These are phyloP conservation scores for Drosophila nigrodunni DNA, from an alignment of 1,140 invertebrate species.

Conservation along the genomic window DNA sequence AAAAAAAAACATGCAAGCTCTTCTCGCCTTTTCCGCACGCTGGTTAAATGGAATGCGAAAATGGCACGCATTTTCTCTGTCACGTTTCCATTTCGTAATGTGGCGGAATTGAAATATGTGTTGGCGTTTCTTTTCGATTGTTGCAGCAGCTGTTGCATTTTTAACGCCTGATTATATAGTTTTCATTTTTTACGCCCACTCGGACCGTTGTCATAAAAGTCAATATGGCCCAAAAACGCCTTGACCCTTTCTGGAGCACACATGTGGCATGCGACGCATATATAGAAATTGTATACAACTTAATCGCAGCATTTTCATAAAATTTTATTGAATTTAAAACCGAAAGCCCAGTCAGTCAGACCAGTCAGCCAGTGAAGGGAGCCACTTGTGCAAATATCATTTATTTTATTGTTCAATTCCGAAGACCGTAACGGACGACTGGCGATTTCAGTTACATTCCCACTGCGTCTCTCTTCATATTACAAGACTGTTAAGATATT, in stretches of 20 bases:
- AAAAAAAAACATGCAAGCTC: slow-evolving; percentile 37
- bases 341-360: slow-evolving; percentile 53
- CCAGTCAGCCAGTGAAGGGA: background rate
- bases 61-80: slow-evolving; percentile 26
- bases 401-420: slow-evolving; percentile 84
- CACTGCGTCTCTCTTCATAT: slow-evolving; percentile 45
- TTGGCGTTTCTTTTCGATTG: slow-evolving; percentile 56
- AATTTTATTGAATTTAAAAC: slow-evolving; percentile 83
- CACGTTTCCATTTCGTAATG: slow-evolving; percentile 38
- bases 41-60: slow-evolving; percentile 39
- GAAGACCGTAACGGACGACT: slow-evolving; percentile 60
- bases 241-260: slow-evolving; percentile 72
- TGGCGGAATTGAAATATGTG: slow-evolving; percentile 42
- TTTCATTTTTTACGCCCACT: slow-evolving; percentile 48
- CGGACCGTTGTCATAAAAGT: slow-evolving; percentile 74
- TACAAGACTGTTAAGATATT: slow-evolving; percentile 36
- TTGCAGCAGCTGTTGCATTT: slow-evolving; percentile 78
- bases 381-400: slow-evolving; percentile 81
- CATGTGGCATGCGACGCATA: slow-evolving; percentile 48
- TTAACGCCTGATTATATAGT: slow-evolving; percentile 76
- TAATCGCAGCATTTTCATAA: slow-evolving; percentile 82
- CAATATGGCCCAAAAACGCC: slow-evolving; percentile 54
- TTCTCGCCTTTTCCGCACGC: slow-evolving; percentile 2
- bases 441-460: slow-evolving; percentile 53
- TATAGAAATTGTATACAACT: slow-evolving; percentile 48